Percentiles rank a stretch among this genome's conserved stretches.
These are phyloP conservation scores for Melanotaenia duboulayi DNA, from an alignment of 2,113 vertebrate genomes.

Conservation along the genomic window DNA sequence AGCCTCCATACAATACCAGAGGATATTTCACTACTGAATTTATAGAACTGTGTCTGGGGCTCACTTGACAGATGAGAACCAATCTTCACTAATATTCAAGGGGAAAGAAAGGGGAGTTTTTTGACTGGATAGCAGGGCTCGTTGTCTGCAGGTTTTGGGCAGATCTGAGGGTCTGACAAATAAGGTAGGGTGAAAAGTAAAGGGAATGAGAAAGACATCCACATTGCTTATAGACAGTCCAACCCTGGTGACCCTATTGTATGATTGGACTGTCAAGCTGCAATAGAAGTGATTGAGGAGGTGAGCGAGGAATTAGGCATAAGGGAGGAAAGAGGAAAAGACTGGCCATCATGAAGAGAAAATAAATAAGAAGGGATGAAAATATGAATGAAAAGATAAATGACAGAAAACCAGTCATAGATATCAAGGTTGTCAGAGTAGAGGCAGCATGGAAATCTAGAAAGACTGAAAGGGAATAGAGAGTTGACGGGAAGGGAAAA, in stretches of 20 bases:
- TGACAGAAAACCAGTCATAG: constrained; percentile 3
- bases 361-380: constrained; percentile 12
- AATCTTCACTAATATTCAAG: constrained; percentile 6
- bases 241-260: constrained; percentile 40
- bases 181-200: constrained; percentile 8
- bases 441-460: neutral
- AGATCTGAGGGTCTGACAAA: constrained; percentile 40
- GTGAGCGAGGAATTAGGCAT: constrained; percentile 15
- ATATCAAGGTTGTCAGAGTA: neutral
- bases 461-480: constrained; percentile 18
- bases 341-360: constrained; percentile 11
- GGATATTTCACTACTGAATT: constrained; percentile 40
- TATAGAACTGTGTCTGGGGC: constrained; percentile 18
- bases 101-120: constrained; percentile 5
- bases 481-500: constrained; percentile 15
- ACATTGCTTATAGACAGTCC: constrained; percentile 26
- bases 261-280: constrained; percentile 65
- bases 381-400: constrained; percentile 20
- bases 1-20: constrained; percentile 26
- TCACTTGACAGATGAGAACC: constrained; percentile 16
- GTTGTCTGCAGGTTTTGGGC: constrained; percentile 22
- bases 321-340: constrained; percentile 4
- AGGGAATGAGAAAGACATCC: neutral
- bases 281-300: constrained; percentile 45
- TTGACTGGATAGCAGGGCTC: constrained; percentile 9